A percentile compares a stretch with the other conserved stretches of the same genome.
These are phyloP conservation scores for Eutolmus rufibarbis DNA, from an alignment of 2,888 invertebrate genomes.

Conservation along the genomic window DNA sequence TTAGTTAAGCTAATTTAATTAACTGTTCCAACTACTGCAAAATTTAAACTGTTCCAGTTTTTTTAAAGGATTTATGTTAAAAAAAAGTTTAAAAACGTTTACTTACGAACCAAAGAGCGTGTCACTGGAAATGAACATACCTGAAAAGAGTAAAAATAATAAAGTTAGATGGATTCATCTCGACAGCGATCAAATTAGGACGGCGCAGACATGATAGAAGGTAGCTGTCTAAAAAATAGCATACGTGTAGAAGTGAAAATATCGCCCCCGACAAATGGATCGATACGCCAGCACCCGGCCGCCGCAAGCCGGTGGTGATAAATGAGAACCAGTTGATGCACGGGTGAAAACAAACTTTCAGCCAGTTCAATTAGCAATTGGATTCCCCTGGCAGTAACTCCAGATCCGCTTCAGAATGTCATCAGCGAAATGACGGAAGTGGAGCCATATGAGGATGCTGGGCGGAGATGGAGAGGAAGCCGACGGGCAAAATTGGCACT, in stretches of 20 bases:
- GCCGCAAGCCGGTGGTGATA: neutral
- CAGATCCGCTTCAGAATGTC: neutral
- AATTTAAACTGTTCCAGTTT: neutral
- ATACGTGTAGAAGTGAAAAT: neutral
- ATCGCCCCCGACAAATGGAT: neutral
- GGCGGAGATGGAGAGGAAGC: neutral
- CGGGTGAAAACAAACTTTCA: conserved; percentile 15
- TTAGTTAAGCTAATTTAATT: too few relatives aligned
- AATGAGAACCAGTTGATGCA: conserved; percentile 1
- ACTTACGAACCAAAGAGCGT: neutral
- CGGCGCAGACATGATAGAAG: neutral
- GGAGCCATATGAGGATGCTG: neutral
- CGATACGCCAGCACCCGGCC: neutral
- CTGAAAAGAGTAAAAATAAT: neutral
- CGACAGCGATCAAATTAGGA: neutral
- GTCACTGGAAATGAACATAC: neutral
- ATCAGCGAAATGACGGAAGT: conserved; percentile 22
- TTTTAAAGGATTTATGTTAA: neutral
- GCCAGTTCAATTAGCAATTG: conserved; percentile 39
- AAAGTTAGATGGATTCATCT: neutral
- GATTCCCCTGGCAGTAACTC: neutral
- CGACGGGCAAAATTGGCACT: neutral
- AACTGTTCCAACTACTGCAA: neutral
- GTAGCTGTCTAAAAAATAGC: neutral
- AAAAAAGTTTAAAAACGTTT: neutral